A percentile compares a stretch with the other conserved stretches of the same genome.
Conservation (phyloP, 2,888 invertebrate genomes). For the Leucania comma region DNA sequence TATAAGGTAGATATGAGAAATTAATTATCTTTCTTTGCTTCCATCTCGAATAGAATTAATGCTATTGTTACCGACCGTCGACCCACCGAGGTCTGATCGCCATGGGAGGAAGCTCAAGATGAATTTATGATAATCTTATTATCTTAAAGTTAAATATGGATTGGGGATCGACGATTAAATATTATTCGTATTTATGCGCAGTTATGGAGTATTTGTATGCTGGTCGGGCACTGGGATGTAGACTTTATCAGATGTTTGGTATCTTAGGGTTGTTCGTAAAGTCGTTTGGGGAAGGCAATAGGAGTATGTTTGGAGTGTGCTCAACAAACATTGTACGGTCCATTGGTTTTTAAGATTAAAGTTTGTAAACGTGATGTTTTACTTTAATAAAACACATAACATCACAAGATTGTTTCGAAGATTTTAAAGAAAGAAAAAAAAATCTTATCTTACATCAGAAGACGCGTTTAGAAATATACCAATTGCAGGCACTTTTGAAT, state of each 20-base stretch:
- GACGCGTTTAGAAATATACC: too few relatives aligned
- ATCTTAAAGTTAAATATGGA: slow-evolving; percentile 66
- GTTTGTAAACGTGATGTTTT: background rate
- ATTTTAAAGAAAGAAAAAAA: background rate
- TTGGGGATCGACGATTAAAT: slow-evolving; percentile 63
- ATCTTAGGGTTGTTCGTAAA: slow-evolving; percentile 35
- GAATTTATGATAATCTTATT: slow-evolving; percentile 67
- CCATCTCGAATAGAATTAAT: slow-evolving; percentile 60
- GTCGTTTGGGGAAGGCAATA: slow-evolving; percentile 15
- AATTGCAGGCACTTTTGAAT: too few relatives aligned
- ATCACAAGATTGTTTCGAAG: background rate
- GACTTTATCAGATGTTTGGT: slow-evolving; percentile 44
- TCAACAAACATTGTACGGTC: background rate
- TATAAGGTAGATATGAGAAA: slow-evolving; percentile 60
- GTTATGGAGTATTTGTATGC: slow-evolving; percentile 53
- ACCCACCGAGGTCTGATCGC: slow-evolving; percentile 42
- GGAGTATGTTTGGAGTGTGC: background rate
- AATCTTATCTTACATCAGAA: too few relatives aligned
- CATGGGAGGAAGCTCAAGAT: slow-evolving; percentile 49
- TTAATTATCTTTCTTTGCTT: slow-evolving; percentile 66
- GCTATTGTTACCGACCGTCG: slow-evolving; percentile 63
- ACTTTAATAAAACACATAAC: background rate
- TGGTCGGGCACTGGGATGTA: slow-evolving; percentile 10
- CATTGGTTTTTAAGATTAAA: background rate
- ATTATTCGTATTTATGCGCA: slow-evolving; percentile 51